Base-by-base conservation (phyloP, 2,797 vertebrate genomes). In the Chaetodon trifasciatus region DNA sequence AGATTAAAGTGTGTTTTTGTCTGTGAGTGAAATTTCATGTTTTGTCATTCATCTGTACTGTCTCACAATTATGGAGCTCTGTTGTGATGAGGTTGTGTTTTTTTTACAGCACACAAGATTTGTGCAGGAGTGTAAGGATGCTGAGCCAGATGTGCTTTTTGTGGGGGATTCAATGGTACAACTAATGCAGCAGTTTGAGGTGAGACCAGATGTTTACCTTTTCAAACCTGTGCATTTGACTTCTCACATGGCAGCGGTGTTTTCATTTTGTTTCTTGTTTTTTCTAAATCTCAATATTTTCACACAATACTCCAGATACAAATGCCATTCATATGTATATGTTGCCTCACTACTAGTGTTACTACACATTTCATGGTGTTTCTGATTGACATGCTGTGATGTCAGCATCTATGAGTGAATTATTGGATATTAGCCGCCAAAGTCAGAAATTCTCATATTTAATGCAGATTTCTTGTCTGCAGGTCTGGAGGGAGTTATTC, bases 91-190 rank as follows among this genome's bases (percentile, higher is more conserved):
- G 13, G 19, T 42, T 65, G 7, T 69, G 0, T 23, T 32, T 78
- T 77, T 57, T 85, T 21, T 83, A 64, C 94, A 99, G 98, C 98
- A 99, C 88, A 96, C 95, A 71, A 94, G 97, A 24, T 99, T 99
- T 89, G 97, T 98, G 80, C 92, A 95, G 91, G 98, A 99, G 91
- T 99, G 98, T 91, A 99, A 99, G 76, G 98, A 99, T 91, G 98
- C 97, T 66, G 98, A 99, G 81, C 98, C 98, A 0, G 98, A 99
- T 0, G 98, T 99, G 70, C 95, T 99, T 58, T 99, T 99, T 83
- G 95, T 99, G 37, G 98, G 98, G 0, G 98, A 99, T 91, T 99
- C 97, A 78, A 98, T 99, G 98, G 95, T 99, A 57, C 98, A 99
- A 86, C 87, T 99, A 67, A 96, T 99, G 88, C 97, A 98, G 91